Conservation (phyloP, 2,888 invertebrate species). For the Acrocyrtus sp. region DNA sequence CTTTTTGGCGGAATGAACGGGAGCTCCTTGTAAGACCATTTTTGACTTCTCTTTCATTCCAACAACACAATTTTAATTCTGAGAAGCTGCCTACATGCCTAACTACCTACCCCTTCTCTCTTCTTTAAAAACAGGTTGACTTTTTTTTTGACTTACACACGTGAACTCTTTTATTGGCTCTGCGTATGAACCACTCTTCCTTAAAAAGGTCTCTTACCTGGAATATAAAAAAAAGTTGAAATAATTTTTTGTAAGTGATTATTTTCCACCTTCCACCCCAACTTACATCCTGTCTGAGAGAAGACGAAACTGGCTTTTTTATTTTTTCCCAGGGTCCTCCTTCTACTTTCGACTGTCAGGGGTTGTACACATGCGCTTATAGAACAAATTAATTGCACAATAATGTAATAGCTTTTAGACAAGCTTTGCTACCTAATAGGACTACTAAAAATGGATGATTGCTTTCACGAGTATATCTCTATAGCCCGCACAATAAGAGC, state of each 20-base stretch:
- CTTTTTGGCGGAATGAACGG: too few relatives aligned
- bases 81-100: too few relatives aligned
- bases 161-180: too few relatives aligned
- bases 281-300: slow-evolving; percentile 16
- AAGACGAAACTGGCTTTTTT: slow-evolving; percentile 8
- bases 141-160: too few relatives aligned
- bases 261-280: slow-evolving; percentile 10
- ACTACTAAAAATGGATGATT: background rate
- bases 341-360: background rate
- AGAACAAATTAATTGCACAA: slow-evolving; percentile 28
- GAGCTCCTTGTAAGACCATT: too few relatives aligned
- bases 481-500: too few relatives aligned
- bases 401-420: slow-evolving; percentile 21
- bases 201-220: slow-evolving; percentile 24
- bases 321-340: slow-evolving; percentile 33
- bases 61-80: background rate
- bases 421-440: background rate
- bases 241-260: background rate
- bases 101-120: too few relatives aligned
- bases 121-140: slow-evolving; percentile 4
- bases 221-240: slow-evolving; percentile 6
- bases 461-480: too few relatives aligned
- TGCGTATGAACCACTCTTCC: background rate
- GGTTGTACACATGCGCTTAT: background rate
- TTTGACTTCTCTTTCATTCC: background rate